Evolutionary conservation across 2,888 invertebrate species (phyloP).

Genomic region (Pachymerium ferrugineum): DNA sequence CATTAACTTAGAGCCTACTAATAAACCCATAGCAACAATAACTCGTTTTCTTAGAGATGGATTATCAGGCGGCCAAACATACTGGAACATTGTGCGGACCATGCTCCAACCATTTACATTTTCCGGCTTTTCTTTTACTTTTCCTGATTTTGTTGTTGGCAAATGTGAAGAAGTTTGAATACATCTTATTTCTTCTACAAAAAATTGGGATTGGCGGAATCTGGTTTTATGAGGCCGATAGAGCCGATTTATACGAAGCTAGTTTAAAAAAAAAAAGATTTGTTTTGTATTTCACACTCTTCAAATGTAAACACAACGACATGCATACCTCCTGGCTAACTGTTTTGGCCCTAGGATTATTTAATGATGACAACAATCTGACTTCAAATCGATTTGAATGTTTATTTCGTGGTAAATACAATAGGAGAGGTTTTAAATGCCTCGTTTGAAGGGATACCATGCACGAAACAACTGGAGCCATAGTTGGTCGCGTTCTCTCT

Average conservation of each 20-base stretch:
- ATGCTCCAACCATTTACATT: conserved; percentile 68
- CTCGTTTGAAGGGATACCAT: not conserved
- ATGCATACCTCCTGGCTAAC: not conserved
- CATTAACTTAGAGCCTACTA: conserved; percentile 76
- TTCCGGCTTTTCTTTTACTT: conserved; percentile 43
- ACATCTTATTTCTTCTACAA: not conserved
- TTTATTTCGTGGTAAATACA: not conserved
- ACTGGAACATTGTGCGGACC: conserved; percentile 78
- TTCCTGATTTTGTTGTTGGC: not conserved
- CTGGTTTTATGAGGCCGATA: not conserved
- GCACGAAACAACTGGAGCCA: not conserved
- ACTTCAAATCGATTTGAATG: not conserved
- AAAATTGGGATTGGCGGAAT: not conserved
- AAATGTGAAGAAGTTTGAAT: not conserved
- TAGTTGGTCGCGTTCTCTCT: not conserved
- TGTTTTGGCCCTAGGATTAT: not conserved
- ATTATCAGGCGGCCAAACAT: conserved; percentile 92
- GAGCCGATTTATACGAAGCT: not conserved
- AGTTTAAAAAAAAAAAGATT: not conserved
- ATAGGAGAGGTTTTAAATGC: not conserved
- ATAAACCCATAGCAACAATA: conserved; percentile 69
- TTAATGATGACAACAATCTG: not conserved
- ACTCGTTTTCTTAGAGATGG: conserved; percentile 69
- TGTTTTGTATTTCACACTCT: not conserved
- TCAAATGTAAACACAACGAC: not conserved